Conservation (phyloP, 2,797 vertebrate species). For the Malurus splendens region DNA sequence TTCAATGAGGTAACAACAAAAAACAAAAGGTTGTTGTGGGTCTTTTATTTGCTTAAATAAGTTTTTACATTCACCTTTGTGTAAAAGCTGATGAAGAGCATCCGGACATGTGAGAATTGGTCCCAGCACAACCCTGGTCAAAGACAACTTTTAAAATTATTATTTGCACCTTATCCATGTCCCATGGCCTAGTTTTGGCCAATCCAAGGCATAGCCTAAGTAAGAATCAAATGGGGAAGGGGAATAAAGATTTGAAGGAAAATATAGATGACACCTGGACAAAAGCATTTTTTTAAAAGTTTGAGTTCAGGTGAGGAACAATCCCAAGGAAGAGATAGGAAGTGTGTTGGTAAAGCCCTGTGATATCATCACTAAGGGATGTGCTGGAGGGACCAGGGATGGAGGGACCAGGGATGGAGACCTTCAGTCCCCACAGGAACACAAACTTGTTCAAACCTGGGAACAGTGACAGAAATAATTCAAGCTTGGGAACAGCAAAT, state of each 20-base stretch:
- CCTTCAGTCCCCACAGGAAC: background rate
- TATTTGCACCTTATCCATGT: background rate
- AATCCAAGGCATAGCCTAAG: background rate
- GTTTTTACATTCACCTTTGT: background rate
- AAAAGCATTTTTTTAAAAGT: background rate
- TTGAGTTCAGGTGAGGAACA: background rate
- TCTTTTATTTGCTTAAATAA: background rate
- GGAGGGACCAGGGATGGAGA: background rate
- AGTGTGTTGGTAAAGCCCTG: background rate
- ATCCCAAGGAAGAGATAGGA: background rate
- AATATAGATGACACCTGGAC: background rate
- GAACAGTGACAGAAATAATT: background rate
- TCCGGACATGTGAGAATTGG: background rate
- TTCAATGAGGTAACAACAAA: background rate
- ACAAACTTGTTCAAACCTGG: background rate
- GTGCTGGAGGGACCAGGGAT: background rate
- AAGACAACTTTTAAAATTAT: background rate
- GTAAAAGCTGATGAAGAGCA: background rate
- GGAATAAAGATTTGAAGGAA: background rate
- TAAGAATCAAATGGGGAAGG: background rate
- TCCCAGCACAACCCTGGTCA: background rate
- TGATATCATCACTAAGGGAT: background rate
- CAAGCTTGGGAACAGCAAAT: background rate
- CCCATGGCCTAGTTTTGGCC: background rate
- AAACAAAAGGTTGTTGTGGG: background rate